These are phyloP conservation scores for Alcis repandata DNA, from an alignment of 2,888 invertebrate species.

Conservation along the genomic window DNA sequence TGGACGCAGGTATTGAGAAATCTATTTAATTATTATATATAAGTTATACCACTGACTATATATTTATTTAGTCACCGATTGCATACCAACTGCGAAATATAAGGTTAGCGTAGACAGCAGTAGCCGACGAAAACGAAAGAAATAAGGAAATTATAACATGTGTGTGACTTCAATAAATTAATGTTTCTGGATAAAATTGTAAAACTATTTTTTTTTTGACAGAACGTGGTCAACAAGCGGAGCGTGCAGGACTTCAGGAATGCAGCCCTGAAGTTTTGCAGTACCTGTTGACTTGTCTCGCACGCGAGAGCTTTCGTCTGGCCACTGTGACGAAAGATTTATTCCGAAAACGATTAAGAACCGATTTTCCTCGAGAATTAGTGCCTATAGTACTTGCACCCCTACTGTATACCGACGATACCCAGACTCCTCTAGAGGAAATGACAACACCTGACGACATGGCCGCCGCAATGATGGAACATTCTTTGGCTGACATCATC, in stretches of 20 bases:
- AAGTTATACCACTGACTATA: too few relatives aligned
- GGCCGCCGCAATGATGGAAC: constrained; percentile 89
- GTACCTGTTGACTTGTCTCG: constrained; percentile 89
- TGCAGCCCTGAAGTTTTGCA: constrained; percentile 96
- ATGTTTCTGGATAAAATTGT: not conserved
- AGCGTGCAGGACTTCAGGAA: constrained; percentile 95
- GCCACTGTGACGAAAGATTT: constrained; percentile 91
- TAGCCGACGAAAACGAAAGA: too few relatives aligned
- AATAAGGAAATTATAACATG: too few relatives aligned
- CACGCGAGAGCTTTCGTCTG: constrained; percentile 89
- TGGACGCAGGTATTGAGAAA: constrained; percentile 90
- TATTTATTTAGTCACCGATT: too few relatives aligned
- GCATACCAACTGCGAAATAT: too few relatives aligned
- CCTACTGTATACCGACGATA: constrained; percentile 93
- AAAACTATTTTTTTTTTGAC: constrained; percentile 43
- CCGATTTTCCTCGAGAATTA: constrained; percentile 95
- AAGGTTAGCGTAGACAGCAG: too few relatives aligned
- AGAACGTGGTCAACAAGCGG: constrained; percentile 89
- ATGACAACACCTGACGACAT: constrained; percentile 89
- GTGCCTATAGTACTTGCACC: constrained; percentile 97
- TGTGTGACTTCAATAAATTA: not conserved
- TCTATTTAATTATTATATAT: not conserved
- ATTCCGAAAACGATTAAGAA: constrained; percentile 92
- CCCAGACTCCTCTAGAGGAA: constrained; percentile 88
- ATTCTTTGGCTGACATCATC: constrained; percentile 94